Conservation (phyloP, 2,797 vertebrate species). For the Thunnus albacares region DNA sequence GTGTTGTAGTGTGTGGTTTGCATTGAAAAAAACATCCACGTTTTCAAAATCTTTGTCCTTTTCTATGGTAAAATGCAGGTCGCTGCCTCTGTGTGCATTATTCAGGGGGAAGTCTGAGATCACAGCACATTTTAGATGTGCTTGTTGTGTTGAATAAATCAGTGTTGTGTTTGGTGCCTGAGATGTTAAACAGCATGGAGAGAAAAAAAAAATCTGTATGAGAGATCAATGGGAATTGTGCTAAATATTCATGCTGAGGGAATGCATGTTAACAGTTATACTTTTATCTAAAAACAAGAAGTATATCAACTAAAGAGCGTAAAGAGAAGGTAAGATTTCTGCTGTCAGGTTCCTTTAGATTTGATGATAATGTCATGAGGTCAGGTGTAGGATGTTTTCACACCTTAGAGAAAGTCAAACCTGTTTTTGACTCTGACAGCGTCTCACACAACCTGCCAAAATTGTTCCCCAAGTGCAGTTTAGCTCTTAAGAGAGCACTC, state of each 20-base stretch:
- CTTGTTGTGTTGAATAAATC: constrained; percentile 65
- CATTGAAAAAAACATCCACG: constrained; percentile 13
- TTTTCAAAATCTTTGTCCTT: constrained; percentile 24
- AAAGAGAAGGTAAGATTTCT: background rate
- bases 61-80: constrained; percentile 57
- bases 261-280: constrained; percentile 1
- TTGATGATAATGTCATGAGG: constrained; percentile 22
- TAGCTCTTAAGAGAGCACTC: constrained; percentile 41
- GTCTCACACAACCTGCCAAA: constrained; percentile 2
- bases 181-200: constrained; percentile 45
- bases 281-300: constrained; percentile 22
- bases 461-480: constrained; percentile 37
- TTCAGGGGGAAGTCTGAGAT: constrained; percentile 57
- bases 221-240: constrained; percentile 35
- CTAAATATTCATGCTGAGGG: constrained; percentile 54
- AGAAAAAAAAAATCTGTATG: background rate
- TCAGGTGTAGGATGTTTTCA: constrained; percentile 25
- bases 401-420: constrained; percentile 16
- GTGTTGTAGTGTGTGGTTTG: background rate
- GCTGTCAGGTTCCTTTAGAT: background rate
- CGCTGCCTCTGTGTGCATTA: constrained; percentile 65
- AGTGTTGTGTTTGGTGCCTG: constrained; percentile 46
- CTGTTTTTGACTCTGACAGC: constrained; percentile 7
- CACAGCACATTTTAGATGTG: constrained; percentile 50
- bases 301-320: background rate